These are phyloP conservation scores for Cantharis rustica DNA, from an alignment of 2,888 invertebrate genomes.

Conservation along the genomic window DNA sequence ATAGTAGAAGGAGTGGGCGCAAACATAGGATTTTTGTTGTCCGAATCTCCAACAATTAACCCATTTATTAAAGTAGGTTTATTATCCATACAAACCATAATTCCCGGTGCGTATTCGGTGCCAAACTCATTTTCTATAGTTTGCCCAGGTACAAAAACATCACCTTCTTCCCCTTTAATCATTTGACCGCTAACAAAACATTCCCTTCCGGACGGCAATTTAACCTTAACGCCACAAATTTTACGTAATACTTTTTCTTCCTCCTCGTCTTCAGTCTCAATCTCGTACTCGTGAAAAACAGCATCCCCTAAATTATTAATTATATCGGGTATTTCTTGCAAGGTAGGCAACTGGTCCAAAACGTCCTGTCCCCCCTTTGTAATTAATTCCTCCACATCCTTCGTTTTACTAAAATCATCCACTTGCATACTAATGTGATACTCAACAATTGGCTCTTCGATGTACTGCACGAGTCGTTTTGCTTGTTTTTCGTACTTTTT, in stretches of 20 bases:
- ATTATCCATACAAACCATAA: slow-evolving; percentile 70
- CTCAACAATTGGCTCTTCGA: slow-evolving; percentile 45
- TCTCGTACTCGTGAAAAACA: slow-evolving; percentile 62
- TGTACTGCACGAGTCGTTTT: slow-evolving; percentile 57
- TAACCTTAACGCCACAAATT: slow-evolving; percentile 51
- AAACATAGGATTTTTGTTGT: slow-evolving; percentile 66
- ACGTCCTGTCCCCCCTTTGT: slow-evolving; percentile 58
- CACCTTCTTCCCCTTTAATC: slow-evolving; percentile 70
- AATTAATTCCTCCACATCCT: slow-evolving; percentile 65
- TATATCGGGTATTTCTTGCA: slow-evolving; percentile 68
- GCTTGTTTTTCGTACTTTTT: slow-evolving; percentile 66
- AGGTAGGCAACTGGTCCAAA: slow-evolving; percentile 63
- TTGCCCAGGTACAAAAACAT: slow-evolving; percentile 76
- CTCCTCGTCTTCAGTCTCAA: slow-evolving; percentile 24
- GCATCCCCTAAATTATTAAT: slow-evolving; percentile 66
- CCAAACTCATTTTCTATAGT: slow-evolving; percentile 72
- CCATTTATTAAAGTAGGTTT: slow-evolving; percentile 76
- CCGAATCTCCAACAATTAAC: slow-evolving; percentile 66
- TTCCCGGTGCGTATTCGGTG: slow-evolving; percentile 72
- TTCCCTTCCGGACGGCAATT: slow-evolving; percentile 69
- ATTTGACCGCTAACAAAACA: slow-evolving; percentile 75
- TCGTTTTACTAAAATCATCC: slow-evolving; percentile 64
- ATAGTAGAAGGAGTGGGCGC: slow-evolving; percentile 71
- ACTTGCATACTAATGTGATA: slow-evolving; percentile 58
- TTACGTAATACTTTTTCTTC: slow-evolving; percentile 32